Evolutionary conservation across 2,797 vertebrate genomes (phyloP), one percentile per base, ranked within the genome.

Genomic region (Momotus momota): DNA sequence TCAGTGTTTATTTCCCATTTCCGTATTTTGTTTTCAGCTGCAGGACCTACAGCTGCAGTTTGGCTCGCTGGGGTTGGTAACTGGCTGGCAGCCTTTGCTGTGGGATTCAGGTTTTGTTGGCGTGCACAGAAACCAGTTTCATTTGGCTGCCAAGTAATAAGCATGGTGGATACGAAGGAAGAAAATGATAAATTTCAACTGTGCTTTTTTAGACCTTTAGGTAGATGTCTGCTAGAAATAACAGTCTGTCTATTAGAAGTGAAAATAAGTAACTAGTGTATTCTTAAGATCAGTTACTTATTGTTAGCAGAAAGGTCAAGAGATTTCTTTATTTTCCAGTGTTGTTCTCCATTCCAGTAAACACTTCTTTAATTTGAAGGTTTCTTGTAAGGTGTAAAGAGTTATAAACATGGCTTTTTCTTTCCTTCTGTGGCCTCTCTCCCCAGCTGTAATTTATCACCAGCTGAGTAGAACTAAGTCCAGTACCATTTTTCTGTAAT

Each of bases 31-130:
- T 81, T 94, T 90, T 83, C 58, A 82, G 48, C 67, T 60, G 14
- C 55, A 48, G 74, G 65, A 91, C 67, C 89, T 89, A 55, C 86
- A 91, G 92, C 86, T 93, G 79, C 81, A 78, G 26, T 81, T 88
- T 95, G 85, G 78, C 81, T 93, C 3, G 2, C 69, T 54, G 29
- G 48, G 60, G 71, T 52, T 69, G 46, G 83, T 79, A 87, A 69
- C 73, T 94, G 61, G 21, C 58, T 92, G 85, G 40, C 81, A 91
- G 54, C 43, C 65, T 77, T 45, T 67, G 49, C 79, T 81, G 29
- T 40, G 79, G 71, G 46, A 89, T 89, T 89, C 41, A 14, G 41
- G 46, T 86, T 93, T 88, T 91, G 75, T 87, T 66, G 81, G n/a
- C 18, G 43, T 61, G 77, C 38, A 35, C 46, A 65, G 81, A 87